Conservation (phyloP, 2,888 invertebrate genomes). For the Harpalus rubripes region DNA sequence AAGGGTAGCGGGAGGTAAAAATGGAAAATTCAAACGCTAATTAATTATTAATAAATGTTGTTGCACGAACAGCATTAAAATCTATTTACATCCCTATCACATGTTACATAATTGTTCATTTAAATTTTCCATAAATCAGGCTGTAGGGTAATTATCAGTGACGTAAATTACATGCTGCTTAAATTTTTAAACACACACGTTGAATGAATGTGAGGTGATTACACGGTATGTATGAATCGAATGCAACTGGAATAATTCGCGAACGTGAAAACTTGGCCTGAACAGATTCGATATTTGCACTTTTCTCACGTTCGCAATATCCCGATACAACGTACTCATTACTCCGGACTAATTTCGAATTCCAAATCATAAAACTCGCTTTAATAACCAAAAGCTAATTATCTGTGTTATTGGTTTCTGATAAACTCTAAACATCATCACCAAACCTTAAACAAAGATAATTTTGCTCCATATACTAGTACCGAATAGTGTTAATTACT, state of each 20-base stretch:
- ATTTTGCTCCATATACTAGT: background rate
- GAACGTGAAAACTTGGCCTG: constrained; percentile 13
- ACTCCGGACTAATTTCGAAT: constrained; percentile 24
- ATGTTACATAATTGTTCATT: no score
- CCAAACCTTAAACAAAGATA: background rate
- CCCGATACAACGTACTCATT: constrained; percentile 22
- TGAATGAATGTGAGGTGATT: background rate
- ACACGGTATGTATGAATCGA: background rate
- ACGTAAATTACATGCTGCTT: no score
- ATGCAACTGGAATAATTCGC: background rate
- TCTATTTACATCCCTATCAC: no score
- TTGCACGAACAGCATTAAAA: no score
- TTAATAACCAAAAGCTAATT: constrained; percentile 26
- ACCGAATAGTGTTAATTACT: constrained; percentile 1
- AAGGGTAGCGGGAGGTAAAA: no score
- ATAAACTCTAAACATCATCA: constrained; percentile 9
- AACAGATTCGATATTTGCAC: constrained; percentile 32
- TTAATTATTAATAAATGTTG: no score
- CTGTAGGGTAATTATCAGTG: no score
- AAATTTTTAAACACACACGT: background rate
- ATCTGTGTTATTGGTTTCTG: constrained; percentile 27
- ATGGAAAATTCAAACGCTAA: no score
- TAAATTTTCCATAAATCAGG: no score
- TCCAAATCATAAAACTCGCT: constrained; percentile 22
- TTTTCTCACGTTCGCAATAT: constrained; percentile 35